Evolutionary conservation across 1,140 invertebrate genomes (phyloP).

Genomic region (Nilaparvata lugens): DNA sequence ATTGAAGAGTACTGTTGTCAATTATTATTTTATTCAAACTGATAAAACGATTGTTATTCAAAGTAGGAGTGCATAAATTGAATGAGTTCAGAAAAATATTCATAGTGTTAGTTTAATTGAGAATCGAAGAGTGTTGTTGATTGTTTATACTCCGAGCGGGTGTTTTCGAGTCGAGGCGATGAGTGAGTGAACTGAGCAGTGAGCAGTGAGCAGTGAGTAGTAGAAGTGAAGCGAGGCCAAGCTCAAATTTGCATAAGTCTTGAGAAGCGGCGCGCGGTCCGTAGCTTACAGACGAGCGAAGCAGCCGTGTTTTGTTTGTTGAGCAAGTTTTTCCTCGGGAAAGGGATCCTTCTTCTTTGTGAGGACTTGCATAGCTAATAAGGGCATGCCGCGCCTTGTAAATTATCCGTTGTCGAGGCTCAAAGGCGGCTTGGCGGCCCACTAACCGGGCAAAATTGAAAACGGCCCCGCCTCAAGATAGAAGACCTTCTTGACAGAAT

Average conservation of each 20-base stretch:
- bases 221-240: neutral
- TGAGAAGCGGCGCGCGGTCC: neutral
- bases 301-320: neutral
- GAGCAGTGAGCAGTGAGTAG: no score
- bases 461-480: neutral
- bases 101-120: no score
- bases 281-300: neutral
- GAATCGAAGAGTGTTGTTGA: no score
- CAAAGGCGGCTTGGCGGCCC: neutral
- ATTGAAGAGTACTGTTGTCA: no score
- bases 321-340: conserved; percentile 1
- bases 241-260: neutral
- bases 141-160: no score
- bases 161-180: no score
- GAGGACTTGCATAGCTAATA: conserved; percentile 4
- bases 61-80: no score
- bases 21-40: no score
- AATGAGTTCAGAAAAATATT: no score
- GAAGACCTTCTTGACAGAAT: no score
- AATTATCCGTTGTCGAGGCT: neutral
- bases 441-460: neutral
- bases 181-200: no score
- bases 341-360: neutral
- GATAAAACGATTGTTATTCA: no score
- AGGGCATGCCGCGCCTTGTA: neutral